Percentiles rank a stretch among this genome's conserved stretches.
Conservation (phyloP, 2,888 invertebrate species). For the Drosophila recens region DNA sequence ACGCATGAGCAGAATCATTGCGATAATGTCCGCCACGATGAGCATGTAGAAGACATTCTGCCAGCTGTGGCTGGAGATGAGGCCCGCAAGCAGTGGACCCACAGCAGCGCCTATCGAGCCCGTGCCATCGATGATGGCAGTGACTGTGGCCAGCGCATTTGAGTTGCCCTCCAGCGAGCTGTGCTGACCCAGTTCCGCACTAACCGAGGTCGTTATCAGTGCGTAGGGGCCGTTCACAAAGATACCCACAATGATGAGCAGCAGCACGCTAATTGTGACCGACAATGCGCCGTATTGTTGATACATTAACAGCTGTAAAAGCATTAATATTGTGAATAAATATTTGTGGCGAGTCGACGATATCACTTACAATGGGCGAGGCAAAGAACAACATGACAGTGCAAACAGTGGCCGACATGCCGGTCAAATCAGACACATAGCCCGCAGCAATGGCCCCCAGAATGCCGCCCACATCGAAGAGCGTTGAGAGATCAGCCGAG, state of each 20-base stretch:
- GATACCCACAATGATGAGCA: conserved; percentile 91
- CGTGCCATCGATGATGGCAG: conserved; percentile 98
- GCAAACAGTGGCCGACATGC: conserved; percentile 95
- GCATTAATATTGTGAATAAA: conserved; percentile 8
- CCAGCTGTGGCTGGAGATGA: conserved; percentile 92
- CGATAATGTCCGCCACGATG: conserved; percentile 92
- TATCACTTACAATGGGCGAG: conserved; percentile 90
- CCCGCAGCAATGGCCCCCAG: conserved; percentile 95
- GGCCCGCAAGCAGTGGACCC: conserved; percentile 95
- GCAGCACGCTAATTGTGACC: conserved; percentile 87
- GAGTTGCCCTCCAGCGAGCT: conserved; percentile 93
- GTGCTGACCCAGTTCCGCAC: conserved; percentile 96
- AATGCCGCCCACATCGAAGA: conserved; percentile 96
- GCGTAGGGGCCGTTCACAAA: conserved; percentile 98
- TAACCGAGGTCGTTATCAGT: conserved; percentile 97
- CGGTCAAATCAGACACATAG: conserved; percentile 92
- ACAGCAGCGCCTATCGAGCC: conserved; percentile 93
- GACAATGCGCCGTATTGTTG: conserved; percentile 89
- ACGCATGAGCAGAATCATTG: conserved; percentile 89
- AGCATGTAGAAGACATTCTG: conserved; percentile 95
- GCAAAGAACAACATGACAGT: conserved; percentile 91
- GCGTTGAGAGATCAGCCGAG: conserved; percentile 92
- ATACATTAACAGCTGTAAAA: conserved; percentile 91
- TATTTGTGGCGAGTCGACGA: not conserved
- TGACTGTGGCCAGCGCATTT: conserved; percentile 97